Conservation (phyloP, 2,113 vertebrate genomes). For the Lagopus muta region DNA sequence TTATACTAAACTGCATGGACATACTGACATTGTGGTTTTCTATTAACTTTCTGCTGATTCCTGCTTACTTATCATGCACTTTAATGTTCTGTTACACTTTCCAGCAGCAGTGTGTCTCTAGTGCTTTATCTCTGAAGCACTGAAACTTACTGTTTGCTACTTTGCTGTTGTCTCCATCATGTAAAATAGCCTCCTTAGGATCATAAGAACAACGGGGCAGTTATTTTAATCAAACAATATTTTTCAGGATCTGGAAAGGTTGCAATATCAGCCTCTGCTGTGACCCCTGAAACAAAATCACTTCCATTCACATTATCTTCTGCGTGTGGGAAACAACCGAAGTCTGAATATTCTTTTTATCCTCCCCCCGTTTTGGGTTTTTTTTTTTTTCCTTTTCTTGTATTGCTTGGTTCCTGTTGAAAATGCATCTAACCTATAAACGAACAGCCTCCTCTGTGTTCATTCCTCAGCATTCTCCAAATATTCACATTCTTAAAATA, state of each 20-base stretch:
- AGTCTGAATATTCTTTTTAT: constrained; percentile 71
- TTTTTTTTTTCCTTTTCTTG: background rate
- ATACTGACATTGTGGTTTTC: background rate
- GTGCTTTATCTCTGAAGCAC: background rate
- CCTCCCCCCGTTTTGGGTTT: constrained; percentile 30
- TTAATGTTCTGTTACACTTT: constrained; percentile 27
- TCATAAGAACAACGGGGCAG: constrained; percentile 44
- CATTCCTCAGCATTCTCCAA: constrained; percentile 88
- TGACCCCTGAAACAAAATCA: constrained; percentile 72
- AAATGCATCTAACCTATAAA: constrained; percentile 71
- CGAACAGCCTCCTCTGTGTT: constrained; percentile 80
- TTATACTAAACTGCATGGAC: background rate
- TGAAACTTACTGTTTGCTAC: background rate
- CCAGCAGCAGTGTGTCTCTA: constrained; percentile 35
- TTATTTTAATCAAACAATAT: constrained; percentile 61
- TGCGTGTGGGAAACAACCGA: constrained; percentile 84
- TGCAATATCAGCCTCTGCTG: constrained; percentile 70
- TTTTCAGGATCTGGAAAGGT: constrained; percentile 70
- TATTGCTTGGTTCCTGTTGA: constrained; percentile 67
- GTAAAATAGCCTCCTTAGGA: constrained; percentile 65
- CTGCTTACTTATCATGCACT: constrained; percentile 18
- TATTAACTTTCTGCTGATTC: constrained; percentile 27
- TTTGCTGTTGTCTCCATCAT: constrained; percentile 4
- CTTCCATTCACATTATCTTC: constrained; percentile 78
- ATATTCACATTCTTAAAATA: constrained; percentile 94